Percentiles rank a stretch among this genome's conserved stretches.
These are phyloP conservation scores for Geodia barretti DNA, from an alignment of 37 sponge, comb jelly and placozoan genomes.

Conservation along the genomic window DNA sequence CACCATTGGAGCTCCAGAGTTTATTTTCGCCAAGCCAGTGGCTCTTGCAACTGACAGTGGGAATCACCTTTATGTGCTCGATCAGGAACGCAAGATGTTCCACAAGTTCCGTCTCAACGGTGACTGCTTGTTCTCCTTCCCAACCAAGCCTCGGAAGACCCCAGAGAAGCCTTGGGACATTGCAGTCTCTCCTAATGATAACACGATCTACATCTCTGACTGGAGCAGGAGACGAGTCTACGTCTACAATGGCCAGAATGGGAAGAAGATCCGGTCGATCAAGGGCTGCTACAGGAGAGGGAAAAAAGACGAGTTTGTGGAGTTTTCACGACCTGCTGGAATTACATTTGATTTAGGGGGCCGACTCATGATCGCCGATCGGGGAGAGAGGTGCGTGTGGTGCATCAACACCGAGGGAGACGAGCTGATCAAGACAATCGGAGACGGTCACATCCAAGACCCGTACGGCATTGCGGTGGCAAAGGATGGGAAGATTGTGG, in stretches of 20 bases:
- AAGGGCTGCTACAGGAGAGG: not conserved
- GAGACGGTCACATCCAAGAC: not conserved
- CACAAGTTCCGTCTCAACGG: not conserved
- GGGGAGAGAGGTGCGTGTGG: not conserved
- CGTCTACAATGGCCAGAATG: not conserved
- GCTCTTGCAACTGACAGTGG: not conserved
- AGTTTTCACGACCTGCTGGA: not conserved
- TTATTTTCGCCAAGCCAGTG: not conserved
- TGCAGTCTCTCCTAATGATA: not conserved
- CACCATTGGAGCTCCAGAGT: not conserved
- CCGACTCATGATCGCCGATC: not conserved
- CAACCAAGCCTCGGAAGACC: not conserved
- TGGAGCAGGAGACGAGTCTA: not conserved
- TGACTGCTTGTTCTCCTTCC: not conserved
- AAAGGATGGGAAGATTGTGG: not conserved
- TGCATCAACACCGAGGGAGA: not conserved
- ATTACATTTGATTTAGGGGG: not conserved
- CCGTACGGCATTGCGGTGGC: not conserved
- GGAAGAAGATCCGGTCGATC: not conserved
- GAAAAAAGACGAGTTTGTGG: not conserved
- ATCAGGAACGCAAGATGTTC: not conserved
- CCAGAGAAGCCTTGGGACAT: not conserved
- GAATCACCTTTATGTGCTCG: not conserved
- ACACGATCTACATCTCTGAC: not conserved
- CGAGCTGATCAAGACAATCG: not conserved